Evolutionary conservation across 1,140 invertebrate genomes (phyloP).

Genomic region (Papilio polyxenes): DNA sequence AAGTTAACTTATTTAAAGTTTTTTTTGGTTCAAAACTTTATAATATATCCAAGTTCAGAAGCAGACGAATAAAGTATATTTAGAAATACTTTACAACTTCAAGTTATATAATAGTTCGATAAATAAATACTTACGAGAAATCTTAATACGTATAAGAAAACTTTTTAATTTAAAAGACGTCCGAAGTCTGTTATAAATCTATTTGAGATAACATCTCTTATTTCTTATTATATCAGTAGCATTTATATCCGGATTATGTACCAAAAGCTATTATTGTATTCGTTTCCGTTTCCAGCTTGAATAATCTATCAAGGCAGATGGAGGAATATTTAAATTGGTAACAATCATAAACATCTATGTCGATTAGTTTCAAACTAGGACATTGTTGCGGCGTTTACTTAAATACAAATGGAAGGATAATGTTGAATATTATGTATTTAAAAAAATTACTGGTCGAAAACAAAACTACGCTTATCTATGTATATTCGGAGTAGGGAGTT

Average conservation of each 20-base stretch:
- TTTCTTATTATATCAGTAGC: conserved; percentile 36
- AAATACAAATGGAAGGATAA: background rate
- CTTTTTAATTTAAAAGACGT: background rate
- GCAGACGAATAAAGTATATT: too few species aligned
- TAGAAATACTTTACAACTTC: too few species aligned
- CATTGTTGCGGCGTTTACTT: background rate
- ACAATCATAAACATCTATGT: conserved; percentile 1
- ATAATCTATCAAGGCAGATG: conserved; percentile 47
- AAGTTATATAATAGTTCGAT: too few species aligned
- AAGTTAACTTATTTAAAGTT: too few species aligned
- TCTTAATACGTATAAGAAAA: background rate
- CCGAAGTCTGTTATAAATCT: conserved; percentile 28
- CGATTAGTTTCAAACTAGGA: background rate
- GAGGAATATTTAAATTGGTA: conserved; percentile 48
- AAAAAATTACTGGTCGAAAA: too few species aligned
- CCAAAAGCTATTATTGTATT: conserved; percentile 57
- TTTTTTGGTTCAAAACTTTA: too few species aligned
- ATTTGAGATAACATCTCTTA: conserved; percentile 40
- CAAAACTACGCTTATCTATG: too few species aligned
- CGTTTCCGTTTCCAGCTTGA: conserved; percentile 44
- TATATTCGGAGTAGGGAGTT: too few species aligned
- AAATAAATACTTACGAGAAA: too few species aligned
- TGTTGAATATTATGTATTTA: too few species aligned
- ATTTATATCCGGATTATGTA: conserved; percentile 48
- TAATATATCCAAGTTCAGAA: too few species aligned